Evolutionary conservation across 2,888 invertebrate species (phyloP), one percentile per base, ranked within the genome.

Genomic region (Parnassius glacialis): DNA sequence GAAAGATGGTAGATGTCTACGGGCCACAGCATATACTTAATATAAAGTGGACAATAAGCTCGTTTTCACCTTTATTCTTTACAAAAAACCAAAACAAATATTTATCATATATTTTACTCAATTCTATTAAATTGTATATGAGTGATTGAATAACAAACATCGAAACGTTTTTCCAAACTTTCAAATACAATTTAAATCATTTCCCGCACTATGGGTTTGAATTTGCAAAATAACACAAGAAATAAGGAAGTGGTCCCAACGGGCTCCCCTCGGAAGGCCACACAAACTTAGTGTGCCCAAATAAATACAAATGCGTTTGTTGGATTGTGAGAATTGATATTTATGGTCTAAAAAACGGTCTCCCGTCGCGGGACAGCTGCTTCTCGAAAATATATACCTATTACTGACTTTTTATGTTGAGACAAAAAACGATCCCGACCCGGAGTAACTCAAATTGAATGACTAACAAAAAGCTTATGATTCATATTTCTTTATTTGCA

Each of bases 271-370:
- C 65, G 76, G 75, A 43, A 78, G 74, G 74, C 78, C 80, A 72
- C 78, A 76, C 78, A 76, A 78, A 73, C 75, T 73, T 74, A 75
- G 74, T 55, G 79, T 74, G 77, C 80, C 81, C 85, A 88, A 89
- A 89, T 87, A 88, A 89, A 87, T 87, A 90, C 83, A 85, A 89
- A 89, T 87, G 86, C 78, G 78, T 84, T 83, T 82, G 84, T 84
- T 83, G 81, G 82, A 78, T 80, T 81, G 83, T 80, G 84, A 79
- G 87, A 88, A 89, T 89, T 90, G 89, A 89, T 90, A 90, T 90
- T 90, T 90, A 90, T 85, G 85, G 79, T 80, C 54, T 78, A 87
- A 88, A 87, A 87, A 87, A 84, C 77, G 83, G 72, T 77, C 74
- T 78, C 87, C 86, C 83, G 81, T 81, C 67, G 87, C 66, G 85